Evolutionary conservation across 2,888 invertebrate genomes (phyloP).

Genomic region (Caenorhabditis sulstoni): DNA sequence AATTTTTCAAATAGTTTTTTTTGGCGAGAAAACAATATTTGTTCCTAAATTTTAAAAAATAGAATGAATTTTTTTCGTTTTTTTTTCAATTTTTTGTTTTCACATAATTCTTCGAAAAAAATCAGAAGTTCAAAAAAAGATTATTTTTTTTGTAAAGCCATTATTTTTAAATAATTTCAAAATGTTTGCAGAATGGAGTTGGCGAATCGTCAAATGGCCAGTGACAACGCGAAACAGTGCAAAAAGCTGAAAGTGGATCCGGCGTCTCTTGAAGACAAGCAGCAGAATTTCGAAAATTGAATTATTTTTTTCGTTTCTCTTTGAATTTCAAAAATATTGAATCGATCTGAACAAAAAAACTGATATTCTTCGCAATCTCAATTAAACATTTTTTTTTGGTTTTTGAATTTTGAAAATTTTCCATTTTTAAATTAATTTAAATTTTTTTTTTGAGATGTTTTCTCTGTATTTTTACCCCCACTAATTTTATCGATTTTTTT

Average conservation of each 20-base stretch:
- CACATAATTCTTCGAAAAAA: too few relatives aligned
- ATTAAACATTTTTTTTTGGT: too few relatives aligned
- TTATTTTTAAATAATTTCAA: too few relatives aligned
- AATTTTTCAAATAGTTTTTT: background rate
- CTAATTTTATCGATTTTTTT: too few relatives aligned
- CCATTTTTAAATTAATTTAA: too few relatives aligned
- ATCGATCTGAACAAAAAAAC: too few relatives aligned
- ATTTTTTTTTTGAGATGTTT: background rate
- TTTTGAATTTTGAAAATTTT: too few relatives aligned
- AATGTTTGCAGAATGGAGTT: constrained; percentile 70
- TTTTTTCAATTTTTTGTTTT: too few relatives aligned
- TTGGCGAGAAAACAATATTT: background rate
- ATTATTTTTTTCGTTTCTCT: background rate
- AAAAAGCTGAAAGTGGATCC: constrained; percentile 61
- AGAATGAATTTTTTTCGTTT: too few relatives aligned
- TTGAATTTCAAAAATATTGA: too few relatives aligned
- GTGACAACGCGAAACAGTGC: constrained; percentile 47
- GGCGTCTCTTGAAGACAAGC: constrained; percentile 36
- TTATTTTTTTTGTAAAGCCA: background rate
- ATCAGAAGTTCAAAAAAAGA: too few relatives aligned
- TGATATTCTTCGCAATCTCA: too few relatives aligned
- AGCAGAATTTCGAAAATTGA: constrained; percentile 19
- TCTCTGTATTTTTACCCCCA: background rate
- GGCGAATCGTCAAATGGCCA: constrained; percentile 66
- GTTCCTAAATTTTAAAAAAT: background rate